A percentile compares a stretch with the other conserved stretches of the same genome.
phyloP scores from a whole-genome alignment of 2,797 vertebrate species.

The Urosaurus nigricauda region DNA sequence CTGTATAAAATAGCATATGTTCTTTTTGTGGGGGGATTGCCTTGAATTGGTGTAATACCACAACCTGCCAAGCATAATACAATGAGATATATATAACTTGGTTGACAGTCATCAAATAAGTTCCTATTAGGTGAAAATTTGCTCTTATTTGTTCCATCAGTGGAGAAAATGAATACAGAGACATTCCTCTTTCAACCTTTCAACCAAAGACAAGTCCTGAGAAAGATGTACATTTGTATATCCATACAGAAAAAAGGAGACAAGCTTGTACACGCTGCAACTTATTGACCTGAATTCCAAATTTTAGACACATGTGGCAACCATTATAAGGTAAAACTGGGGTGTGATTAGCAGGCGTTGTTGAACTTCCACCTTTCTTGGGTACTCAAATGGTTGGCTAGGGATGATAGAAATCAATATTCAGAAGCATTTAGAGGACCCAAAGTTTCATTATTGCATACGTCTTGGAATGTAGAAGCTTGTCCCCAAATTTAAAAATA shows the following conservation, averaged over 20 bases:
- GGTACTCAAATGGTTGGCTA: too few relatives aligned
- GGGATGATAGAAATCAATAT: too few relatives aligned
- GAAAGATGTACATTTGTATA: neutral
- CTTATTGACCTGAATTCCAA: neutral
- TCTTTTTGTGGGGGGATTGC: neutral
- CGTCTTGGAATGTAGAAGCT: neutral
- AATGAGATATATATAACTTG: neutral
- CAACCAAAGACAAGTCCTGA: neutral
- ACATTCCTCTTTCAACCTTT: neutral
- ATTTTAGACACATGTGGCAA: neutral
- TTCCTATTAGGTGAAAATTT: neutral
- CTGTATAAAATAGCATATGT: slow-evolving; percentile 26
- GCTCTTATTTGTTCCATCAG: neutral
- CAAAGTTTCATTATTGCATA: neutral
- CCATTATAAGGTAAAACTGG: neutral
- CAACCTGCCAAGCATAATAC: neutral
- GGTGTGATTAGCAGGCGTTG: too few relatives aligned
- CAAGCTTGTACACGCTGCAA: neutral
- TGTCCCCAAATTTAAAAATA: neutral
- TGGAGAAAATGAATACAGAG: neutral
- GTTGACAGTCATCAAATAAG: neutral
- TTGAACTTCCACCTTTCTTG: too few relatives aligned
- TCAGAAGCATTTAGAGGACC: too few relatives aligned
- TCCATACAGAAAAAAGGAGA: neutral
- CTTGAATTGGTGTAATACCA: neutral